These are phyloP conservation scores for Ciconia stormi DNA, from an alignment of 2,113 vertebrate species.

Conservation along the genomic window DNA sequence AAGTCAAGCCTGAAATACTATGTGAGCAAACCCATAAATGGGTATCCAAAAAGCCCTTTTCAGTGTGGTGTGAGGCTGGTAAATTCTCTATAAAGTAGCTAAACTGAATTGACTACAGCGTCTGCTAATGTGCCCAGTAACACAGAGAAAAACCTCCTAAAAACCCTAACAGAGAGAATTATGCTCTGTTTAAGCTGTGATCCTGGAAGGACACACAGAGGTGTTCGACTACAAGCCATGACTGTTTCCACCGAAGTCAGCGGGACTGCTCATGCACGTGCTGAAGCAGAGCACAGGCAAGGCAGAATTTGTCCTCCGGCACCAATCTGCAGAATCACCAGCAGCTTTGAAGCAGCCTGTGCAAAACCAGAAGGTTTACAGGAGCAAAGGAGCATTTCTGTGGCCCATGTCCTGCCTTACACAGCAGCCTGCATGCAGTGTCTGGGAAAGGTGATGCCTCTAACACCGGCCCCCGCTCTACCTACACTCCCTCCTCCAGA, in stretches of 20 bases:
- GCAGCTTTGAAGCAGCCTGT: background rate
- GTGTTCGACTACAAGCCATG: accelerated
- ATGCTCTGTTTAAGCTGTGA: background rate
- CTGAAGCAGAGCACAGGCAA: accelerated
- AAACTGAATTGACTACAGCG: background rate
- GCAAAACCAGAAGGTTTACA: background rate
- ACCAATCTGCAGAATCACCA: background rate
- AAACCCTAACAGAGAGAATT: background rate
- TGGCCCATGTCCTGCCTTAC: accelerated
- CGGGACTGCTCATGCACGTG: accelerated
- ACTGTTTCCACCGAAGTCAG: accelerated
- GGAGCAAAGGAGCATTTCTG: accelerated
- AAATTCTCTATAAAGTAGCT: background rate
- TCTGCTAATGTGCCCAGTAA: background rate
- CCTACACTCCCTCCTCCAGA: background rate
- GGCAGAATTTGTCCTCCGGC: background rate
- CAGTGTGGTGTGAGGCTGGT: background rate
- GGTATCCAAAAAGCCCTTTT: background rate
- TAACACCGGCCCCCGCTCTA: background rate
- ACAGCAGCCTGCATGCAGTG: background rate
- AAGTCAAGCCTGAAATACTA: background rate
- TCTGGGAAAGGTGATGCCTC: background rate
- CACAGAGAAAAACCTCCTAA: background rate
- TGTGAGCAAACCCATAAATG: background rate
- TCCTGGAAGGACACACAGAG: background rate